Percentiles rank a stretch among this genome's conserved stretches.
Evolutionary conservation across 1,140 invertebrate species (phyloP).

Genomic region (Conus ventricosus): DNA sequence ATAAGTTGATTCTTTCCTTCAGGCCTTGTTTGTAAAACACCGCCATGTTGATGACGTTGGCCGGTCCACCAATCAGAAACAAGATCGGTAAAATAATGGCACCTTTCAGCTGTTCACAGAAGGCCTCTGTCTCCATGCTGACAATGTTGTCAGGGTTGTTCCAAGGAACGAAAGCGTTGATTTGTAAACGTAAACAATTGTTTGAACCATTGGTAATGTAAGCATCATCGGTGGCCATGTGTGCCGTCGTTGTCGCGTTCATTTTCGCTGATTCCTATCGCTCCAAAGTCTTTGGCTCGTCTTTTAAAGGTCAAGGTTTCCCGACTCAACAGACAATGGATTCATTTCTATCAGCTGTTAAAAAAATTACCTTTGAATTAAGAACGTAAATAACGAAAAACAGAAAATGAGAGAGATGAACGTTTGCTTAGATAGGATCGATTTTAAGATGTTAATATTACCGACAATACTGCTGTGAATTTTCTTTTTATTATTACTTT

Average conservation of each 20-base stretch:
- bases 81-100: conserved; percentile 8
- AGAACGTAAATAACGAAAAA: too few species aligned
- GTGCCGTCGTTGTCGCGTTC: background rate
- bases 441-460: too few species aligned
- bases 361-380: too few species aligned
- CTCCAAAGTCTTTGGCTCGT: too few species aligned
- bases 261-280: background rate
- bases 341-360: too few species aligned
- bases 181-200: background rate
- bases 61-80: conserved; percentile 12
- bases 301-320: too few species aligned
- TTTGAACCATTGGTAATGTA: background rate
- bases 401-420: too few species aligned
- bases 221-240: background rate
- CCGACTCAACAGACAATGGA: too few species aligned
- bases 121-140: background rate
- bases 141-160: background rate
- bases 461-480: too few species aligned
- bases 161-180: background rate
- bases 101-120: background rate
- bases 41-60: conserved; percentile 13
- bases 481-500: too few species aligned
- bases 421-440: too few species aligned
- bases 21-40: background rate
- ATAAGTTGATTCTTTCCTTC: background rate